Evolutionary conservation across 2,797 vertebrate species (phyloP).

Genomic region (Eupleurogrammus muticus): DNA sequence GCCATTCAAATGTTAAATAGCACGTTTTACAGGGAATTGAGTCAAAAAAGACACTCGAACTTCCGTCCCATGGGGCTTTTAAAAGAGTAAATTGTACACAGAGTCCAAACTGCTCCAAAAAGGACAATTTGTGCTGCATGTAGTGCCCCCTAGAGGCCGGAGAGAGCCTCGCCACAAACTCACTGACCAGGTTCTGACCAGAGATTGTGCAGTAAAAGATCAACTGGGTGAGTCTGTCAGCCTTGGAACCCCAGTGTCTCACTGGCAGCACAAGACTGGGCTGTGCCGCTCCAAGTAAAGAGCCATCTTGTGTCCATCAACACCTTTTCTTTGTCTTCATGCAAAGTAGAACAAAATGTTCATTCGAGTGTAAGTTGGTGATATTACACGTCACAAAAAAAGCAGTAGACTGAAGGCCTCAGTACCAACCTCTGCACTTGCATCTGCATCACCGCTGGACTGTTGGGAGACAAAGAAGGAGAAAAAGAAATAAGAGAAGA

Average conservation of each 20-base stretch:
- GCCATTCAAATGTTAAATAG: too few species aligned
- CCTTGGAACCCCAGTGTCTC: neutral
- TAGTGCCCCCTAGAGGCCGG: conserved; percentile 37
- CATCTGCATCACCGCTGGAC: conserved; percentile 62
- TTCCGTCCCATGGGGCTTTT: too few species aligned
- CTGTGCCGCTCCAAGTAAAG: neutral
- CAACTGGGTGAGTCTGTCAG: neutral
- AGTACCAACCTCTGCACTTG: conserved; percentile 72
- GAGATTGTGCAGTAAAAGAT: neutral
- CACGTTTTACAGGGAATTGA: too few species aligned
- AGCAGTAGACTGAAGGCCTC: neutral
- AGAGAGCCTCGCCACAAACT: neutral
- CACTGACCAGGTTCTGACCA: neutral
- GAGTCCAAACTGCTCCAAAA: neutral
- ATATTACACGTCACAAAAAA: neutral
- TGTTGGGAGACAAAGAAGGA: conserved; percentile 58
- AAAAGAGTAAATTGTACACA: neutral
- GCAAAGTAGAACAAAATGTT: conserved; percentile 56
- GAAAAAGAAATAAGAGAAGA: conserved; percentile 47
- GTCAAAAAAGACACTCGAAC: too few species aligned
- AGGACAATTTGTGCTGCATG: neutral
- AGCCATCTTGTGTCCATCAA: rapidly evolving
- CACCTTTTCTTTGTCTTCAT: neutral
- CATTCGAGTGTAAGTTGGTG: conserved; percentile 20
- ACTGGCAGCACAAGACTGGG: neutral